A percentile compares a stretch with the other conserved stretches of the same genome.
These are phyloP conservation scores for Meiosimyza platycephala DNA, from an alignment of 2,888 invertebrate species.

Conservation along the genomic window DNA sequence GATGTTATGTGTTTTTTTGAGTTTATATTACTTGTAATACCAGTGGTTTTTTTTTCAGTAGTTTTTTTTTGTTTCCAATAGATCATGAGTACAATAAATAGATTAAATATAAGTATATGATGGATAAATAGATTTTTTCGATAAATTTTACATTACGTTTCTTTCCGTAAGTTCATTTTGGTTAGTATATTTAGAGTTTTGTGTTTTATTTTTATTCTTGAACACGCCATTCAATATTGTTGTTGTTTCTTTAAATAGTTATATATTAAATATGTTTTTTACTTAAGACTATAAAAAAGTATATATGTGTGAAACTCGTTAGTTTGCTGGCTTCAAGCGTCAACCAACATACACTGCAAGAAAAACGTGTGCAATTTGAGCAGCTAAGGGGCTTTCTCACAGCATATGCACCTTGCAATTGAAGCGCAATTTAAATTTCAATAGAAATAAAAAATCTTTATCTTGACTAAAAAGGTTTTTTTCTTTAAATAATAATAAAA, in stretches of 20 bases:
- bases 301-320: background rate
- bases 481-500: too few relatives aligned
- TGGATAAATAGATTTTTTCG: constrained; percentile 11
- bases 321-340: background rate
- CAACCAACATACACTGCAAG: background rate
- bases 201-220: constrained; percentile 3
- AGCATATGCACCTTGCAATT: too few relatives aligned
- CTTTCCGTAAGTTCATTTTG: too few relatives aligned
- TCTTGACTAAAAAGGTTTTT: too few relatives aligned
- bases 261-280: background rate
- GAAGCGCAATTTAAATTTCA: too few relatives aligned
- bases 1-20: background rate
- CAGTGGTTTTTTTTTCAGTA: background rate
- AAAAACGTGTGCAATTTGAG: background rate
- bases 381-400: background rate
- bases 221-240: constrained; percentile 23
- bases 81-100: constrained; percentile 22
- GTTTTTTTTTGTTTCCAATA: constrained; percentile 5
- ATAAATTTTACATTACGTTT: too few relatives aligned
- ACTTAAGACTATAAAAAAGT: background rate
- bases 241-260: constrained; percentile 18
- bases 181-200: too few relatives aligned
- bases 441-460: too few relatives aligned
- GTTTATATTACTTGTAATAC: constrained; percentile 12
- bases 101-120: constrained; percentile 13